These are phyloP conservation scores for Hanleya hanleyi DNA, from an alignment of 2,888 invertebrate species.

Conservation along the genomic window DNA sequence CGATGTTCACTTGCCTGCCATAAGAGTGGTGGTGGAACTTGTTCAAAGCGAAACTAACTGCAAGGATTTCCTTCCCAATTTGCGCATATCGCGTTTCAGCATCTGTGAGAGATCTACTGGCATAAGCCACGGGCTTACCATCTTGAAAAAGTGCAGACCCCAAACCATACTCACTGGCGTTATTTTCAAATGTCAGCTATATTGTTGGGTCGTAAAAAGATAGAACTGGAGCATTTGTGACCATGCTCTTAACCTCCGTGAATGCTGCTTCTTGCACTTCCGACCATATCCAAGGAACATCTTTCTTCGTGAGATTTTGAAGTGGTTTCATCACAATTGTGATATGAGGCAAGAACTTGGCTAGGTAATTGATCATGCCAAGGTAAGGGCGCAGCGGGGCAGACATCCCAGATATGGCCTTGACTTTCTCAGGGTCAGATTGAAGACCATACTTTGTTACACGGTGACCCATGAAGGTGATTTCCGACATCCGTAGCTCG, in stretches of 20 bases:
- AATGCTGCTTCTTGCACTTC: constrained; percentile 38
- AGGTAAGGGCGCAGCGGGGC: constrained; percentile 31
- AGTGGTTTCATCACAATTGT: constrained; percentile 26
- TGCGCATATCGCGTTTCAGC: constrained; percentile 37
- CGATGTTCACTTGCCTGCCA: too few relatives aligned
- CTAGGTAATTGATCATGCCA: constrained; percentile 38
- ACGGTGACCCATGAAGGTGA: constrained; percentile 35
- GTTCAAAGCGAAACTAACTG: too few relatives aligned
- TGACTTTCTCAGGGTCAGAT: constrained; percentile 29
- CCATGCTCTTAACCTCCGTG: too few relatives aligned
- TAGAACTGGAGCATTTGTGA: constrained; percentile 39
- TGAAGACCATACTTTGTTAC: constrained; percentile 30
- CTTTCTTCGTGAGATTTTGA: constrained; percentile 31
- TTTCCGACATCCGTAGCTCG: constrained; percentile 10
- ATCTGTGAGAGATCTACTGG: constrained; percentile 31
- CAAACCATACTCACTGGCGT: constrained; percentile 43
- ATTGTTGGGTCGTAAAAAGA: constrained; percentile 30
- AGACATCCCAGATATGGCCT: constrained; percentile 22
- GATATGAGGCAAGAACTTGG: constrained; percentile 31
- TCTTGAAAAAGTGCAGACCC: constrained; percentile 40
- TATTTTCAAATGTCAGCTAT: constrained; percentile 29
- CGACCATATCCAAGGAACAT: constrained; percentile 38
- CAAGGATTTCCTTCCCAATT: constrained; percentile 45
- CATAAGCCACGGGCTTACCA: constrained; percentile 34
- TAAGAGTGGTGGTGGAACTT: too few relatives aligned